Conservation (phyloP, 92 coral and sea anemone species). For the Parazoanthus swiftii region DNA sequence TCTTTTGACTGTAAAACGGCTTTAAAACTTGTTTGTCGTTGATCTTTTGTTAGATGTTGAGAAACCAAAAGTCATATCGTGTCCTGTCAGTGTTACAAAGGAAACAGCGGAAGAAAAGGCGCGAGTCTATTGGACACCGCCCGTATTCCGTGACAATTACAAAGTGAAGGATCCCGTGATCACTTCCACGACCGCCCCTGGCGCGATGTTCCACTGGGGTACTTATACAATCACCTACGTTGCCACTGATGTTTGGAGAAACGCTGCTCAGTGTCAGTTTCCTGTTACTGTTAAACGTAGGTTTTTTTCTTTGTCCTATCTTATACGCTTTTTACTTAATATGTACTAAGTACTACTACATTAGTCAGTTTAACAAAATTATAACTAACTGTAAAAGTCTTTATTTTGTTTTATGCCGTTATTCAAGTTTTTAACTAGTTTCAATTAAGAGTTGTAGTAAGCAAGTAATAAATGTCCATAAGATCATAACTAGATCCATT, state of each 20-base stretch:
- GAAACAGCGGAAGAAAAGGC: constrained; percentile 19
- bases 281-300: constrained; percentile 59
- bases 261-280: constrained; percentile 61
- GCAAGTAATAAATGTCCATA: no score
- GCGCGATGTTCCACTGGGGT: constrained; percentile 55
- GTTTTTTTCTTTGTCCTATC: not conserved
- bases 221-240: constrained; percentile 34
- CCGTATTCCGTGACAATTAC: constrained; percentile 64
- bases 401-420: no score
- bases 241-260: constrained; percentile 61
- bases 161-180: constrained; percentile 47
- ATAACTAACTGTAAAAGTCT: no score
- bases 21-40: no score
- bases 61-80: constrained; percentile 62
- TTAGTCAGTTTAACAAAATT: no score
- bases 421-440: no score
- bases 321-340: no score
- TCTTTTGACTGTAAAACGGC: not conserved
- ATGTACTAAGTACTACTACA: no score
- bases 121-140: constrained; percentile 58
- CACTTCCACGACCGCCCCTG: constrained; percentile 39
- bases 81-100: constrained; percentile 54
- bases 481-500: no score
- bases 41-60: constrained; percentile 52
- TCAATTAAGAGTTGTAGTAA: no score